These are phyloP conservation scores for Eulemur albifrons DNA, from an alignment of 2,797 vertebrate genomes.

Conservation along the genomic window DNA sequence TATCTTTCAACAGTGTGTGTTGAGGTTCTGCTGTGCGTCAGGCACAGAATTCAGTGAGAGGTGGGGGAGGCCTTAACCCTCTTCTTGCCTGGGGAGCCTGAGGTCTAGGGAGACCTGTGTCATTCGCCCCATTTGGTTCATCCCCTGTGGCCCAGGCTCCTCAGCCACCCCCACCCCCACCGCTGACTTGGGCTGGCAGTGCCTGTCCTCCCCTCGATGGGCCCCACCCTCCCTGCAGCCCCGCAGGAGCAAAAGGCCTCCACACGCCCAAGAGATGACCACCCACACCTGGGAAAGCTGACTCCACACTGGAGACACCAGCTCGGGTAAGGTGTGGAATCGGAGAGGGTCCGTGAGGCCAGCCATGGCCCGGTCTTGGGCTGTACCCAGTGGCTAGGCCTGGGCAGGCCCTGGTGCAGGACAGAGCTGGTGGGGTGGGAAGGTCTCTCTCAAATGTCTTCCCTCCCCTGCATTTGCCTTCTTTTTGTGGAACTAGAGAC, in stretches of 20 bases:
- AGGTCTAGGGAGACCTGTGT: neutral
- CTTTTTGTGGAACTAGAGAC: neutral
- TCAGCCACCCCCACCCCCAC: neutral
- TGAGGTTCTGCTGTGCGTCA: neutral
- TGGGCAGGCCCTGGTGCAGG: neutral
- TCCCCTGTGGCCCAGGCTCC: neutral
- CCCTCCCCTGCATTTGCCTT: neutral
- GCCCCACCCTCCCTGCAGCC: neutral
- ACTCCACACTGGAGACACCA: neutral
- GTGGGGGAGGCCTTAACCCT: neutral
- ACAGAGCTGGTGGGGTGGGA: neutral
- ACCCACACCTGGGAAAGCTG: neutral
- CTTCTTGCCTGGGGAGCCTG: neutral
- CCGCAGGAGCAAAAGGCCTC: neutral
- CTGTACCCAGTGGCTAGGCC: neutral
- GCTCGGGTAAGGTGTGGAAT: too few species aligned
- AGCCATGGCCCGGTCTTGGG: neutral
- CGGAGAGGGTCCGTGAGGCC: neutral
- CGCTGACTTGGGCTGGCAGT: neutral
- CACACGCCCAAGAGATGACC: neutral
- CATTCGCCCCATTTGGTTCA: neutral
- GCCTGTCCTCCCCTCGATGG: neutral
- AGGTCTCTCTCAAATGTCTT: neutral
- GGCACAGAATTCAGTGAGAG: neutral
- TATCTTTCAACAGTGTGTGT: neutral